phyloP scores from a whole-genome alignment of 1,140 invertebrate species.

The Aphidius gifuensis region DNA sequence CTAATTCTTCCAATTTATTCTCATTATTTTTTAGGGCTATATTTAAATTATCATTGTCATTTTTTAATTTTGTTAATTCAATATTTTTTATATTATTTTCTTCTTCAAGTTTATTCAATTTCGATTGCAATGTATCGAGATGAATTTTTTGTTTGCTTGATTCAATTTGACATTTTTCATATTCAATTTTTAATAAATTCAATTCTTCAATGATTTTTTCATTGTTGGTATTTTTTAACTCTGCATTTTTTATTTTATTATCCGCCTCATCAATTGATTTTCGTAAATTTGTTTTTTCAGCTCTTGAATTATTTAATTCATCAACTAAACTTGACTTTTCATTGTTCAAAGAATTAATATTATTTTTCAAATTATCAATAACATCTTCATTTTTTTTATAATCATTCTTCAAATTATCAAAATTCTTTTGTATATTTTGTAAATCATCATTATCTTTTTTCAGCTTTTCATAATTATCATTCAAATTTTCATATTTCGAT shows the following conservation, averaged over 20 bases:
- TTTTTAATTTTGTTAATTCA: not conserved
- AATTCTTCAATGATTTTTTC: slow-evolving; percentile 25
- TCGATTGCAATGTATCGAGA: slow-evolving; percentile 10
- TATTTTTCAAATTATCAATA: slow-evolving; percentile 16
- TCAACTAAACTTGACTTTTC: slow-evolving; percentile 22
- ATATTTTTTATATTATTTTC: slow-evolving; percentile 2
- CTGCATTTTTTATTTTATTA: slow-evolving; percentile 18
- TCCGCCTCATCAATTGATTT: slow-evolving; percentile 18
- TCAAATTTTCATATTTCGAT: not conserved
- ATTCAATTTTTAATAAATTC: slow-evolving; percentile 22
- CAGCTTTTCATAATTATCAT: slow-evolving; percentile 1
- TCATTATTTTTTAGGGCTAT: too few relatives aligned
- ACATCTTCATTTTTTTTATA: slow-evolving; percentile 15
- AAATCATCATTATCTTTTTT: slow-evolving; percentile 13
- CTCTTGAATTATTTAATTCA: slow-evolving; percentile 12
- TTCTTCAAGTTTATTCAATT: slow-evolving; percentile 2
- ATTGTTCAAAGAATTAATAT: slow-evolving; percentile 19
- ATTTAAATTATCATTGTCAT: not conserved
- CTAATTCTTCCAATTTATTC: not conserved
- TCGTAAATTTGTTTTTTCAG: slow-evolving; percentile 19
- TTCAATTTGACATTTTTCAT: slow-evolving; percentile 4
- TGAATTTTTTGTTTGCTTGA: not conserved
- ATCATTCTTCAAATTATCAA: slow-evolving; percentile 21
- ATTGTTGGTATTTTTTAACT: slow-evolving; percentile 22
- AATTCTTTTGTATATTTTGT: not conserved